These are phyloP conservation scores for Myopa tessellatipennis DNA, from an alignment of 2,888 invertebrate genomes.

Conservation along the genomic window DNA sequence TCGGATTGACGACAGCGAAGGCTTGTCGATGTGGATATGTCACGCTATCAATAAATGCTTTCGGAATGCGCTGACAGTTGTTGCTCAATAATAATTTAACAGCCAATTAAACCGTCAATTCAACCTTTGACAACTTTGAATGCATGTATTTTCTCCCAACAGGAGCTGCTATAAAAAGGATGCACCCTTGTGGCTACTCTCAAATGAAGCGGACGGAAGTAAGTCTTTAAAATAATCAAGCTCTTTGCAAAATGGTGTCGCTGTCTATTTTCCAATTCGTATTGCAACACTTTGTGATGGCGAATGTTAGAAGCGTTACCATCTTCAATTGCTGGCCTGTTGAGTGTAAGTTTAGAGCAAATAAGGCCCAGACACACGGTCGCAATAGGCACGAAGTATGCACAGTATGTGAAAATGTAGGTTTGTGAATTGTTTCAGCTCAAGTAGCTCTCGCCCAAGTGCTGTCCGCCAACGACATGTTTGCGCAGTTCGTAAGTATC, in stretches of 20 bases:
- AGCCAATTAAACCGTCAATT: background rate
- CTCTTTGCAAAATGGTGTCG: slow-evolving; percentile 47
- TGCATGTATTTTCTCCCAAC: background rate
- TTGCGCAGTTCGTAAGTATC: slow-evolving; percentile 51
- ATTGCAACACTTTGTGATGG: slow-evolving; percentile 52
- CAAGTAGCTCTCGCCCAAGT: slow-evolving; percentile 46
- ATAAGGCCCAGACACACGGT: background rate
- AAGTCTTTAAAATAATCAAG: background rate
- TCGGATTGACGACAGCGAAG: background rate
- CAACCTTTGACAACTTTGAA: background rate
- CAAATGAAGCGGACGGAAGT: background rate
- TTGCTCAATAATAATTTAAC: background rate
- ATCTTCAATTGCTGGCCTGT: slow-evolving; percentile 57
- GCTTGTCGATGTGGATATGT: no score
- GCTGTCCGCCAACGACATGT: slow-evolving; percentile 47
- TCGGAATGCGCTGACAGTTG: background rate
- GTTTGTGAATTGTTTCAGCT: slow-evolving; percentile 40
- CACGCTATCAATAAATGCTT: background rate
- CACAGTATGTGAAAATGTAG: background rate
- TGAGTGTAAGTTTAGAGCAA: slow-evolving; percentile 31
- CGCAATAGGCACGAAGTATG: background rate
- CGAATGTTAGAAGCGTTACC: slow-evolving; percentile 49
- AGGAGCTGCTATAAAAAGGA: background rate
- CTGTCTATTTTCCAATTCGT: slow-evolving; percentile 54
- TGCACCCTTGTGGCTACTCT: no score